A percentile compares a stretch with the other conserved stretches of the same genome.
Evolutionary conservation across 2,113 vertebrate species (phyloP).

Genomic region (Myodes glareolus): DNA sequence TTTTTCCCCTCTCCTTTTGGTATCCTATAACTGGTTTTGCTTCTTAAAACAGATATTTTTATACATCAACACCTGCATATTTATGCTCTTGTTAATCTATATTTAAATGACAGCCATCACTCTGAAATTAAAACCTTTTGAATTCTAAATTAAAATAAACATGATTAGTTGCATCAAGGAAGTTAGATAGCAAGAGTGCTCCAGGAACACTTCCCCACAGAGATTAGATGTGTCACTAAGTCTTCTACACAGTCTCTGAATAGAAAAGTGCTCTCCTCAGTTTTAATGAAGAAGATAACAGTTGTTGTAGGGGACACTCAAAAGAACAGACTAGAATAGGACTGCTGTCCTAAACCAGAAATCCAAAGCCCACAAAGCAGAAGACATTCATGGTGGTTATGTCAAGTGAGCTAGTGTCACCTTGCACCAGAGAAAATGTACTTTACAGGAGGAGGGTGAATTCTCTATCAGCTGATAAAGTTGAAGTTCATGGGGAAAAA

Average conservation of each 20-base stretch:
- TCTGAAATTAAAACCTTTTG: conserved; percentile 72
- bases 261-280: not conserved
- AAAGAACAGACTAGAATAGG: not conserved
- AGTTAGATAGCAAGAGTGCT: not conserved
- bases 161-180: conserved; percentile 36
- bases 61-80: conserved; percentile 61
- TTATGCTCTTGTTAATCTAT: conserved; percentile 63
- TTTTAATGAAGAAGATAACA: not conserved
- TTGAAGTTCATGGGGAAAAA: not conserved
- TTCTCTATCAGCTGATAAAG: not conserved
- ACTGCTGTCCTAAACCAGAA: not conserved
- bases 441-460: not conserved
- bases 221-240: not conserved
- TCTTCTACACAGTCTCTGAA: not conserved
- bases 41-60: conserved; percentile 55
- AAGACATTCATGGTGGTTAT: not conserved
- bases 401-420: not conserved
- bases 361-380: not conserved
- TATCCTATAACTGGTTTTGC: conserved; percentile 34
- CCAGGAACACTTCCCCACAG: not conserved
- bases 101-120: conserved; percentile 70
- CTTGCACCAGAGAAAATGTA: not conserved
- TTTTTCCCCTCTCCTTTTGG: not conserved
- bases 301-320: not conserved
- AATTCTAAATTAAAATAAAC: conserved; percentile 57